Evolutionary conservation across 64 coral and sea anemone species (phyloP).

Genomic region (Anthopleura sola): DNA sequence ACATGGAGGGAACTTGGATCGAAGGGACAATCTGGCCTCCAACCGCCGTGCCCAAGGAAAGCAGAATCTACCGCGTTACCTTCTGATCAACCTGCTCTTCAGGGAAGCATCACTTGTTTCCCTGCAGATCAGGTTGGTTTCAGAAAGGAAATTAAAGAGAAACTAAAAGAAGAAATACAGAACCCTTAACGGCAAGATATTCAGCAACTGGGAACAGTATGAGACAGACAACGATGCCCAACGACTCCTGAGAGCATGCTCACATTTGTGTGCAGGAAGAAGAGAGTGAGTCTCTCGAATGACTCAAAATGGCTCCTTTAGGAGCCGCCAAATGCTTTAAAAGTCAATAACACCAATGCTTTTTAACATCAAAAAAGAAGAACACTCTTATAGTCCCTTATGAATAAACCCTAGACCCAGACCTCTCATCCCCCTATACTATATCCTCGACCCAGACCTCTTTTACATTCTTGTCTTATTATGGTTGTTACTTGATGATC

Average conservation of each 20-base stretch:
- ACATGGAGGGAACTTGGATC: conserved; percentile 32
- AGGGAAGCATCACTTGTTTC: conserved; percentile 15
- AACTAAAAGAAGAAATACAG: conserved; percentile 16
- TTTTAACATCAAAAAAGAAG: no score
- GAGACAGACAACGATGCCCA: no score
- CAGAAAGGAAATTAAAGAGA: no score
- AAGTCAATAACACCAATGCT: not conserved
- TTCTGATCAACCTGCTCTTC: conserved; percentile 28
- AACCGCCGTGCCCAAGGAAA: not conserved
- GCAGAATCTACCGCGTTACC: not conserved
- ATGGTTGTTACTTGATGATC: no score
- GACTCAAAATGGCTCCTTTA: not conserved
- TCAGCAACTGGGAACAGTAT: no score
- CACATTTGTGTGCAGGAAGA: not conserved
- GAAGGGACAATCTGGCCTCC: conserved; percentile 14
- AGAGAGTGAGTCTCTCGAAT: not conserved
- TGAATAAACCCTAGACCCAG: no score
- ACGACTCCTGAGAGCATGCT: no score
- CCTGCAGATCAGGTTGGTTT: conserved; percentile 35
- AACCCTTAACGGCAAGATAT: not conserved
- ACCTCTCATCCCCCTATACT: no score
- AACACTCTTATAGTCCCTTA: no score
- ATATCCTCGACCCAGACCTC: no score
- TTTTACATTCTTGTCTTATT: no score
- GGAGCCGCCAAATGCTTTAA: conserved; percentile 24